A percentile compares a stretch with the other conserved stretches of the same genome.
These are phyloP conservation scores for Carpatolechia fugitivella DNA, from an alignment of 2,888 invertebrate species.

Conservation along the genomic window DNA sequence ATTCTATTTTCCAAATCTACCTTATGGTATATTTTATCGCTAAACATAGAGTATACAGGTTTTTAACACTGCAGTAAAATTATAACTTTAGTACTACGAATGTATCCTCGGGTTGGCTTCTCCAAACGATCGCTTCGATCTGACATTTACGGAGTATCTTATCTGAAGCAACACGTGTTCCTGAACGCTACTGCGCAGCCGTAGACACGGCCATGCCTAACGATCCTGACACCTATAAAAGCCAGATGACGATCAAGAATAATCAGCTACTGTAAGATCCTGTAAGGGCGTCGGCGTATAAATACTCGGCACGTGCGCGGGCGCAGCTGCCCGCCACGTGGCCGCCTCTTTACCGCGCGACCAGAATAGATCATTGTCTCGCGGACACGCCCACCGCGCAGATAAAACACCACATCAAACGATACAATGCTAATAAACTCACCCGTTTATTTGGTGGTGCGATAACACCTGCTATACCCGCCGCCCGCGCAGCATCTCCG, in stretches of 20 bases:
- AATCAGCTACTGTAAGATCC: conserved; percentile 24
- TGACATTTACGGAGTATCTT: background rate
- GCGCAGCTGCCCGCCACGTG: conserved; percentile 77
- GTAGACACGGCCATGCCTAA: conserved; percentile 1
- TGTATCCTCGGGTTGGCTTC: too few relatives aligned
- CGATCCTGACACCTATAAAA: conserved; percentile 16
- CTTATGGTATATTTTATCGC: too few relatives aligned
- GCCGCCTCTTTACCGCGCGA: conserved; percentile 63
- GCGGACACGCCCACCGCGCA: conserved; percentile 67
- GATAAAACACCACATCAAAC: conserved; percentile 77
- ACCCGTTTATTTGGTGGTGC: conserved; percentile 40
- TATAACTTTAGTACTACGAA: too few relatives aligned
- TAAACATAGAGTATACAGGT: too few relatives aligned
- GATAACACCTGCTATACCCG: background rate
- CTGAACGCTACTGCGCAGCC: conserved; percentile 1
- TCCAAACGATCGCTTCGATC: background rate
- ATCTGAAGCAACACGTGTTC: conserved; percentile 5
- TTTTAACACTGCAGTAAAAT: too few relatives aligned
- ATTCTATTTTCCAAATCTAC: too few relatives aligned
- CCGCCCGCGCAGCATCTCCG: conserved; percentile 16
- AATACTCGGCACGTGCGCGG: conserved; percentile 73
- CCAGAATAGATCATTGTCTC: conserved; percentile 77
- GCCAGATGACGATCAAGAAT: conserved; percentile 22
- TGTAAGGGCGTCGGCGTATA: conserved; percentile 56
- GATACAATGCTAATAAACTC: conserved; percentile 56